A percentile compares a stretch with the other conserved stretches of the same genome.
These are phyloP conservation scores for Lerema accius DNA, from an alignment of 1,140 invertebrate genomes.

Conservation along the genomic window DNA sequence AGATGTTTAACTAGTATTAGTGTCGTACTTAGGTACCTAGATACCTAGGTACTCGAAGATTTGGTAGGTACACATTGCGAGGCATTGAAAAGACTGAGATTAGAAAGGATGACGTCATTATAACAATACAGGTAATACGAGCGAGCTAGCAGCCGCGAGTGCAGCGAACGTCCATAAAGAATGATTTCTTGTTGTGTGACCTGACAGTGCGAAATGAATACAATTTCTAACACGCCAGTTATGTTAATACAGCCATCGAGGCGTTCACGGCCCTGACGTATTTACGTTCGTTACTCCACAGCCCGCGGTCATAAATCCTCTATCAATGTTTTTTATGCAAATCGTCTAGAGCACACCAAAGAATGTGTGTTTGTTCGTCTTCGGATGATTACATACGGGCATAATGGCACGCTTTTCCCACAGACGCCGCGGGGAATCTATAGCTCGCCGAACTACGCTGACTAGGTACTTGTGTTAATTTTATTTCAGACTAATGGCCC, in stretches of 20 bases:
- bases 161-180: constrained; percentile 8
- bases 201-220: constrained; percentile 24
- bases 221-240: constrained; percentile 23
- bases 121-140: too few relatives aligned
- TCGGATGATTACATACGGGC: constrained; percentile 9
- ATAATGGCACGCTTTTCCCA: background rate
- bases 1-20: too few relatives aligned
- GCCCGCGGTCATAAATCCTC: constrained; percentile 13
- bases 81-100: too few relatives aligned
- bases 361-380: background rate
- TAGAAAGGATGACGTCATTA: too few relatives aligned
- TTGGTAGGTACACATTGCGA: too few relatives aligned
- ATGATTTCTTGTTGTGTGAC: constrained; percentile 20
- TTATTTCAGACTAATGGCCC: too few relatives aligned
- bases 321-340: constrained; percentile 21
- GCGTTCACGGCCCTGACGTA: constrained; percentile 20
- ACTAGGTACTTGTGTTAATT: too few relatives aligned
- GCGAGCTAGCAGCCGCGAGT: too few relatives aligned
- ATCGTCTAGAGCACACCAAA: constrained; percentile 5
- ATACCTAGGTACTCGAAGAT: too few relatives aligned
- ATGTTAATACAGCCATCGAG: constrained; percentile 24
- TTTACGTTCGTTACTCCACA: constrained; percentile 18
- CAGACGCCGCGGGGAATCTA: too few relatives aligned
- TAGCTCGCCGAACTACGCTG: too few relatives aligned
- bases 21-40: too few relatives aligned